These are phyloP conservation scores for Gallirallus australis DNA, from an alignment of 2,797 vertebrate species.

Conservation along the genomic window DNA sequence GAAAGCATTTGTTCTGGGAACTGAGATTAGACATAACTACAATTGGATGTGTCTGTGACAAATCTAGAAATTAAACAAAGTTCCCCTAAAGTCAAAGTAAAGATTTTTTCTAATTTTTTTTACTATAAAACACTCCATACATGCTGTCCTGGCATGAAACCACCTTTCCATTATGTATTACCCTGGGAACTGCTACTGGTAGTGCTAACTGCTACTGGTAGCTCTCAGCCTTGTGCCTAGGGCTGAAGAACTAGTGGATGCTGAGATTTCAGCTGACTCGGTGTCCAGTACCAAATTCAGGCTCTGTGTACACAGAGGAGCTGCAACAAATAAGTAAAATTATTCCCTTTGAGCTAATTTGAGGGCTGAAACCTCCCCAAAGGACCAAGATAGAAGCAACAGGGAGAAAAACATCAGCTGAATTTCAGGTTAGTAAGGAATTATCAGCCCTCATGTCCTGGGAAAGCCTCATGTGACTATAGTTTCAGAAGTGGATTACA, in stretches of 20 bases:
- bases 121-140: neutral
- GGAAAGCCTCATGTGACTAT: neutral
- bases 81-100: constrained; percentile 25
- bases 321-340: neutral
- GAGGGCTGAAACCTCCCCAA: neutral
- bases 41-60: constrained; percentile 41
- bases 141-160: neutral
- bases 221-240: neutral
- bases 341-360: neutral
- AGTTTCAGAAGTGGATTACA: neutral
- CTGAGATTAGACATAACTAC: constrained; percentile 16
- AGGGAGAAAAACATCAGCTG: neutral
- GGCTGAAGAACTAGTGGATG: neutral
- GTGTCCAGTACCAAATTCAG: neutral
- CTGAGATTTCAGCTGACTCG: neutral
- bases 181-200: neutral
- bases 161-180: neutral
- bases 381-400: neutral
- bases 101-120: neutral
- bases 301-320: neutral
- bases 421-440: neutral
- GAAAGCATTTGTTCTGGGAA: constrained; percentile 54
- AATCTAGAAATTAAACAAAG: constrained; percentile 37
- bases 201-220: neutral
- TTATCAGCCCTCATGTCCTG: neutral